A percentile compares a stretch with the other conserved stretches of the same genome.
Conservation (phyloP, 2,888 invertebrate species). For the Bembecia ichneumoniformis region DNA sequence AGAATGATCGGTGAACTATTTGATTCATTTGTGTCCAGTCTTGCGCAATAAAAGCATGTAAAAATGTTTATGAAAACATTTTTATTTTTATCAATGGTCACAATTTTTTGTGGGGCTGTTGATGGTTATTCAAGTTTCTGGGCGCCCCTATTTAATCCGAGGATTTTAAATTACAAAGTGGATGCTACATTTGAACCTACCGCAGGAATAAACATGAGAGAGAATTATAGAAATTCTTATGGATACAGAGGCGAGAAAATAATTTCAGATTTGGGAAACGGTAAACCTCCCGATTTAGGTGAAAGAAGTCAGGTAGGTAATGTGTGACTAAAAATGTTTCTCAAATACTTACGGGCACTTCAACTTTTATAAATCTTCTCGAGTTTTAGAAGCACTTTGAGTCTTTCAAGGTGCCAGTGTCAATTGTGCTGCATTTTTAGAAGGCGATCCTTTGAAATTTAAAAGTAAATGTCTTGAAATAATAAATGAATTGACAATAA, state of each 20-base stretch:
- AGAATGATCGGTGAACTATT: neutral
- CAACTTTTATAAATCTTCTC: too few relatives aligned
- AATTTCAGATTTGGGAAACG: slow-evolving; percentile 46
- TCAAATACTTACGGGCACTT: too few relatives aligned
- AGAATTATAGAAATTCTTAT: slow-evolving; percentile 27
- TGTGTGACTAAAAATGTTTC: too few relatives aligned
- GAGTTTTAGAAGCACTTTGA: too few relatives aligned
- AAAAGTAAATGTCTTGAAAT: too few relatives aligned
- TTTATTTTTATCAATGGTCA: slow-evolving; percentile 17
- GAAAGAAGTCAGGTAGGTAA: too few relatives aligned
- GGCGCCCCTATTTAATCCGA: slow-evolving; percentile 47
- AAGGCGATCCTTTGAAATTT: too few relatives aligned
- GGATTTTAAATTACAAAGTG: slow-evolving; percentile 45
- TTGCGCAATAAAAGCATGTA: slow-evolving; percentile 6
- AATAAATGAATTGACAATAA: too few relatives aligned
- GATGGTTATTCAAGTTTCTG: slow-evolving; percentile 52
- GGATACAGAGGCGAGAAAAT: slow-evolving; percentile 44
- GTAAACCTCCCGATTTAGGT: slow-evolving; percentile 21
- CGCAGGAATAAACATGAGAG: slow-evolving; percentile 26
- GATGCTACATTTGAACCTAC: slow-evolving; percentile 39
- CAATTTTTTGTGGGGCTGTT: slow-evolving; percentile 21
- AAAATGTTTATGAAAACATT: slow-evolving; percentile 14
- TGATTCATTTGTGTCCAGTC: slow-evolving; percentile 13
- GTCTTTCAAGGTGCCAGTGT: too few relatives aligned
- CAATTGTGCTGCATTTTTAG: too few relatives aligned